Evolutionary conservation across 2,888 invertebrate species (phyloP).

Genomic region (Troglohyphantes excavatus): DNA sequence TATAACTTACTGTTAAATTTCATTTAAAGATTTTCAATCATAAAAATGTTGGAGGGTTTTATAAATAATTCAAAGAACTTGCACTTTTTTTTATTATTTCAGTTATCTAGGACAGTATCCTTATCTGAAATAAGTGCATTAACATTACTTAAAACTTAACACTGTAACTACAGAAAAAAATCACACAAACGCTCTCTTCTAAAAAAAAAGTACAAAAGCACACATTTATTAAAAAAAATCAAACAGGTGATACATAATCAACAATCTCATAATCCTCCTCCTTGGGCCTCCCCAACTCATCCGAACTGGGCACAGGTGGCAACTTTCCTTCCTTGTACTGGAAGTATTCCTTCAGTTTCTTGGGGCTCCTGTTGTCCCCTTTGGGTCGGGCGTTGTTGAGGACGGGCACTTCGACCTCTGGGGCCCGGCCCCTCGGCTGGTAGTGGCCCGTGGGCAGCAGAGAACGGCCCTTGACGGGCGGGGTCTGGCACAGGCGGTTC

Average conservation of each 20-base stretch:
- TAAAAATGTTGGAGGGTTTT: no score
- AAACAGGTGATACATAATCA: conserved; percentile 68
- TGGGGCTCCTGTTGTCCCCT: conserved; percentile 46
- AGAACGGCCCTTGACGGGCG: conserved; percentile 70
- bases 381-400: conserved; percentile 74
- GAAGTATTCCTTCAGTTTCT: conserved; percentile 70
- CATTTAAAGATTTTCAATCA: no score
- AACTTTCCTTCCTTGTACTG: conserved; percentile 56
- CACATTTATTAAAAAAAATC: background rate
- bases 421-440: conserved; percentile 33
- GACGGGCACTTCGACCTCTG: conserved; percentile 65
- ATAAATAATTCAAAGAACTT: no score
- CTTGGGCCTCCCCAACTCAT: conserved; percentile 65
- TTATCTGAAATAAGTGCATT: no score
- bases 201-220: no score
- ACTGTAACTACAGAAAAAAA: no score
- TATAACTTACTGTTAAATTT: no score
- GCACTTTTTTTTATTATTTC: no score
- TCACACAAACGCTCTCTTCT: no score
- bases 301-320: conserved; percentile 55
- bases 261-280: conserved; percentile 77
- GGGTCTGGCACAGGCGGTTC: conserved; percentile 63
- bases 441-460: background rate
- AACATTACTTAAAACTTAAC: no score
- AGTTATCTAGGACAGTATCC: no score